A percentile compares a stretch with the other conserved stretches of the same genome.
Conservation (phyloP, 2,888 invertebrate species). For the Epinotia ramella region DNA sequence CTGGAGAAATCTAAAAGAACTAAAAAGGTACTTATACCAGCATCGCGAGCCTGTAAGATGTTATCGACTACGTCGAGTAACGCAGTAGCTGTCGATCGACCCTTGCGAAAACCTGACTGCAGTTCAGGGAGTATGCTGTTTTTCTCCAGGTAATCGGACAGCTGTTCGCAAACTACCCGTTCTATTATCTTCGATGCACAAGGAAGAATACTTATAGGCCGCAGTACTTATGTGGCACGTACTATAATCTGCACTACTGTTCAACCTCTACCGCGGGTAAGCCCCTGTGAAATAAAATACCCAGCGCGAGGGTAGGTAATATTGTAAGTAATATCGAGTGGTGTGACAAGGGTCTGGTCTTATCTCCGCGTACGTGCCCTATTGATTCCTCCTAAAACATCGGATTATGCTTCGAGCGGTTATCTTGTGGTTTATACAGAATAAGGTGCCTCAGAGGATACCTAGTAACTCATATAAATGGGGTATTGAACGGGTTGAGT, state of each 20-base stretch:
- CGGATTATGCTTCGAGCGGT: constrained; percentile 35
- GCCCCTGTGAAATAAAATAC: constrained; percentile 43
- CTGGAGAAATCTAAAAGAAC: no score
- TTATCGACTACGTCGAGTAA: no score
- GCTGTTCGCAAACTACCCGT: no score
- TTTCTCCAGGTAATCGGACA: no score
- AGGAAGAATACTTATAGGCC: no score
- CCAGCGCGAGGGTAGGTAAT: constrained; percentile 39
- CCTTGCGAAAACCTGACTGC: no score
- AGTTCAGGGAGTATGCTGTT: no score
- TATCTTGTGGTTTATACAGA: constrained; percentile 41
- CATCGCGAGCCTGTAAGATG: no score
- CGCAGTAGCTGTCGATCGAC: no score
- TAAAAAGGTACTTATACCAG: no score
- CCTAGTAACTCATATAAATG: constrained; percentile 18
- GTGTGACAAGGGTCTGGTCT: constrained; percentile 38
- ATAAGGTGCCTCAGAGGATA: constrained; percentile 15
- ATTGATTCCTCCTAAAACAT: constrained; percentile 45
- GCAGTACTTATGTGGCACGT: no score
- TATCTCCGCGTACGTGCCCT: constrained; percentile 44
- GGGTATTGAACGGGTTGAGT: constrained; percentile 7
- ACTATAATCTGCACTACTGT: constrained; percentile 4
- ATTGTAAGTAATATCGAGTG: constrained; percentile 46
- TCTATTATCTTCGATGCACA: no score
- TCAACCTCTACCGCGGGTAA: constrained; percentile 19